Percentiles rank a stretch among this genome's conserved stretches.
Evolutionary conservation across 1,140 invertebrate genomes (phyloP).

Genomic region (Pygmarrhopalites habei): DNA sequence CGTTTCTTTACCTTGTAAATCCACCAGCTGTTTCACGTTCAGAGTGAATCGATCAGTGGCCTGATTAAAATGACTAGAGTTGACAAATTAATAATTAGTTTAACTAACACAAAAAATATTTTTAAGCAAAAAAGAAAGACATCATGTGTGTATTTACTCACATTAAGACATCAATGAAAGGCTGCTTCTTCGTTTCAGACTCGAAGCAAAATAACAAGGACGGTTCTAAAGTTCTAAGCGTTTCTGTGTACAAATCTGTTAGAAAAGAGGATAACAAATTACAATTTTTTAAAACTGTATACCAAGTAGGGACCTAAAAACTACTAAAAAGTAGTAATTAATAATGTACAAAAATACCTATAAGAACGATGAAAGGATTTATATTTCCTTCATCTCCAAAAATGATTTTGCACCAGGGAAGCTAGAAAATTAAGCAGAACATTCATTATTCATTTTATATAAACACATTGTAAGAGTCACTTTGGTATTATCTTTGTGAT

Average conservation of each 20-base stretch:
- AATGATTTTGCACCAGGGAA: conserved; percentile 36
- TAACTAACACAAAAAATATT: too few relatives aligned
- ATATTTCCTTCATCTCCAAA: conserved; percentile 24
- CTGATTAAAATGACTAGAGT: conserved; percentile 37
- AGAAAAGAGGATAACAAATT: too few relatives aligned
- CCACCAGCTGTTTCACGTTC: conserved; percentile 23
- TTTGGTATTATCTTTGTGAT: not conserved
- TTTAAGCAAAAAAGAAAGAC: too few relatives aligned
- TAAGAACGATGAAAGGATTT: conserved; percentile 16
- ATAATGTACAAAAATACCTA: too few relatives aligned
- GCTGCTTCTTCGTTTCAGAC: conserved; percentile 32
- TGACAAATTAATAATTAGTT: too few relatives aligned
- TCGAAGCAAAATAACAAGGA: conserved; percentile 37
- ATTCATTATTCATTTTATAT: not conserved
- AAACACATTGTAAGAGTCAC: not conserved
- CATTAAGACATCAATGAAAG: conserved; percentile 35
- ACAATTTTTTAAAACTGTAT: too few relatives aligned
- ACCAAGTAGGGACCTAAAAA: too few relatives aligned
- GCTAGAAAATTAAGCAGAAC: too few relatives aligned
- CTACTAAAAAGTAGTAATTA: too few relatives aligned
- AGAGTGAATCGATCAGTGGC: conserved; percentile 29
- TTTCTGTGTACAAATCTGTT: conserved; percentile 32
- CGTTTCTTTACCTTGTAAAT: conserved; percentile 17
- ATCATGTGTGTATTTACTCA: too few relatives aligned
- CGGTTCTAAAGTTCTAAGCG: conserved; percentile 30